Base-by-base conservation (phyloP, 2,888 invertebrate genomes). In the Nowickia ferox region DNA sequence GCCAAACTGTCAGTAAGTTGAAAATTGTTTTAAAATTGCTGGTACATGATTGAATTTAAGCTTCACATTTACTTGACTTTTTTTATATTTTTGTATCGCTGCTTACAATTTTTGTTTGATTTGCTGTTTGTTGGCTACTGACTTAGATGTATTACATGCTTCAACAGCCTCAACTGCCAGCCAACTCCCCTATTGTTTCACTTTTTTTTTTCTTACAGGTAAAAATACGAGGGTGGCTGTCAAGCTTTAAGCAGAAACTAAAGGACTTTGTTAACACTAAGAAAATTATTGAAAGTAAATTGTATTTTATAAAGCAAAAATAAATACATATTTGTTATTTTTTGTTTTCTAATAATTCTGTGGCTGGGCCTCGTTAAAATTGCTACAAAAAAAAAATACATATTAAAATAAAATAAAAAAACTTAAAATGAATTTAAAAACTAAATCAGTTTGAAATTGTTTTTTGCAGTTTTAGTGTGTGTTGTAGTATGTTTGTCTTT, bases 11-110 rank as follows among this genome's bases (percentile, higher is more conserved):
- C 91, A 91, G 91, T 90, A 91, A 91, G 89, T 91, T 91, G 91
- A 91, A 91, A 91, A 91, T 91, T 91, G 91, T 91, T 91, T 91
- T 91, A 91, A 91, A 91, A 91, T 91, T 91, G 91, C 91, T 89
- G 90, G 90, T 90, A 91, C 91, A 91, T 91, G 91, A 91, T 91
- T 91, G 91, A 91, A 91, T 91, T 91, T 90, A 90, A 91, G 90
- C 77, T 83, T 77, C 77, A 83, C 77, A 66, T 75, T 81, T 81
- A 68, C 30, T 65, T 48, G 38, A 57, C 19, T 63, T 76, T 76
- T 76, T 74, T 61, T 53, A 42, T 71, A 59, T n/a, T 46, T 66
- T 40, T 42, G 57, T 42, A 9, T 30, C 3, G 48, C 30, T 48
- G 44, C n/a, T 44, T 22, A n/a, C 44, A 42, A 55, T 57, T 76